Percentiles rank a stretch among this genome's conserved stretches.
Evolutionary conservation across 2,888 invertebrate species (phyloP).

Genomic region (Aleiodes leptofemur): DNA sequence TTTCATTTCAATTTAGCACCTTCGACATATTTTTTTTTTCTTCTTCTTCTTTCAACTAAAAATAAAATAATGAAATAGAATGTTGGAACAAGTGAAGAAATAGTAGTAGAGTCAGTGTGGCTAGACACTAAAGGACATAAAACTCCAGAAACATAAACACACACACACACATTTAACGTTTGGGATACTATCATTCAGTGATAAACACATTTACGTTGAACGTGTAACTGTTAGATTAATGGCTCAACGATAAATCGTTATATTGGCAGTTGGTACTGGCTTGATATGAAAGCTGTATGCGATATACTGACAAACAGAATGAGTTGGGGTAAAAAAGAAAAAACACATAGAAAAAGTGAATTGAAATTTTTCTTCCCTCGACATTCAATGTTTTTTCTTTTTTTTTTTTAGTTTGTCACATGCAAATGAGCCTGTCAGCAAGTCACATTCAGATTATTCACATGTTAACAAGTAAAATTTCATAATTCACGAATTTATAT

Average conservation of each 20-base stretch:
- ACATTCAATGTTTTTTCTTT: no score
- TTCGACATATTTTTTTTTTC: no score
- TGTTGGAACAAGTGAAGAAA: conserved; percentile 20
- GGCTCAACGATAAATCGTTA: conserved; percentile 53
- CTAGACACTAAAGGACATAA: conserved; percentile 47
- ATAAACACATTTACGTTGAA: conserved; percentile 54
- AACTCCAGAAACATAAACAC: conserved; percentile 40
- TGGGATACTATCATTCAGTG: conserved; percentile 48
- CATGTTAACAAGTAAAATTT: no score
- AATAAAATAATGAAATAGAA: conserved; percentile 21
- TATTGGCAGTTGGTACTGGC: conserved; percentile 51
- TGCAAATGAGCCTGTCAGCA: no score
- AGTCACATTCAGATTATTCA: no score
- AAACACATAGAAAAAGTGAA: neutral
- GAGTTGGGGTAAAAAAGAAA: neutral
- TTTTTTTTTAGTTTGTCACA: no score
- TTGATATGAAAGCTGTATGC: conserved; percentile 26
- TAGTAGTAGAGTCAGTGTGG: conserved; percentile 45
- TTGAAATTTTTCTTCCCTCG: no score
- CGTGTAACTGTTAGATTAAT: conserved; percentile 54
- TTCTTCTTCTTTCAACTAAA: no score
- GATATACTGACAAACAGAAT: conserved; percentile 29
- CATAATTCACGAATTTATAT: no score
- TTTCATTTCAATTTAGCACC: neutral
- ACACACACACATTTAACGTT: conserved; percentile 45